Conservation (phyloP, 35 echinoderm and acorn worm genomes). For the Apostichopus parvimensis region DNA sequence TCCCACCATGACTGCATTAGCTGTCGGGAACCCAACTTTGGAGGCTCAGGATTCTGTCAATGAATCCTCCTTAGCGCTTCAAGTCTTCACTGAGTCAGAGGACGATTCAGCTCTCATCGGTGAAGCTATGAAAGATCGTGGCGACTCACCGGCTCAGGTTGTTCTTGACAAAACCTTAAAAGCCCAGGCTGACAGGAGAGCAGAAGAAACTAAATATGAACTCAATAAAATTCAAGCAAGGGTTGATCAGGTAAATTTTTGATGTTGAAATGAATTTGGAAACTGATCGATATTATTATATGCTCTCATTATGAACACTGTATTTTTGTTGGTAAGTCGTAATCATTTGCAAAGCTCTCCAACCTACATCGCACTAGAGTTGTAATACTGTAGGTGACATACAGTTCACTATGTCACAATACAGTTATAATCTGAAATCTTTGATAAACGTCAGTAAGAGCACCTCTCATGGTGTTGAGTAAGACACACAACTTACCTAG, state of each 20-base stretch:
- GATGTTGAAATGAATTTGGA: background rate
- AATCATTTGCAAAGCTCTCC: too few species aligned
- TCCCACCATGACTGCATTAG: background rate
- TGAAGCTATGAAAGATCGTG: conserved; percentile 60
- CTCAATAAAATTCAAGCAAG: conserved; percentile 76
- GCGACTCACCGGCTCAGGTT: conserved; percentile 93
- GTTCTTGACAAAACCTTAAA: conserved; percentile 82
- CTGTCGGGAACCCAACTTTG: background rate
- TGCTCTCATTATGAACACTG: too few species aligned
- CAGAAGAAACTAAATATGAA: conserved; percentile 90
- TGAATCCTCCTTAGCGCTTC: background rate
- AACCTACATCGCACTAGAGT: too few species aligned
- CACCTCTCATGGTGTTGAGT: too few species aligned
- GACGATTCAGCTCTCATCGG: background rate
- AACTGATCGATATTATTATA: too few species aligned
- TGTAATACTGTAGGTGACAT: too few species aligned
- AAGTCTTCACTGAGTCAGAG: background rate
- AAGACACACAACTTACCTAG: too few species aligned
- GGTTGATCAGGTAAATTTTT: conserved; percentile 77
- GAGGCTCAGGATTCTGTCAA: background rate
- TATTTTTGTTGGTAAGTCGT: too few species aligned
- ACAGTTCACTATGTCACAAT: too few species aligned
- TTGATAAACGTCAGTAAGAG: too few species aligned
- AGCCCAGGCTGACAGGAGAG: conserved; percentile 69
- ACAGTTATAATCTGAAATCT: too few species aligned